These are phyloP conservation scores for Harmothoe impar DNA, from an alignment of 2,888 invertebrate genomes.

Conservation along the genomic window DNA sequence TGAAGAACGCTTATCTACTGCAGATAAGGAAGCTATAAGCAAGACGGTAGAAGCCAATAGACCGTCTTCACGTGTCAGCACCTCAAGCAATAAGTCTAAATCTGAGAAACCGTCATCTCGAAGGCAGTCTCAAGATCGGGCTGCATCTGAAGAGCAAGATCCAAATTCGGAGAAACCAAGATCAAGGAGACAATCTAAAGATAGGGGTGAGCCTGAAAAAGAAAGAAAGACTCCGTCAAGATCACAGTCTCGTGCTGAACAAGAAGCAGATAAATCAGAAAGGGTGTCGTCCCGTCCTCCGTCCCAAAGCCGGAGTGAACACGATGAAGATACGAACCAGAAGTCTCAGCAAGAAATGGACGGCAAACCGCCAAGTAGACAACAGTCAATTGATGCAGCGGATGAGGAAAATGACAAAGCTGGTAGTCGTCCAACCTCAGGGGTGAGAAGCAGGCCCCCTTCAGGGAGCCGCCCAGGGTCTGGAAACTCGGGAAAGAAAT, in stretches of 20 bases:
- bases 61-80: neutral
- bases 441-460: neutral
- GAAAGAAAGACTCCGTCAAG: neutral
- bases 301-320: neutral
- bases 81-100: neutral
- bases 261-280: neutral
- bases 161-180: neutral
- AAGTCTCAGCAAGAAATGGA: no score
- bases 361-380: no score
- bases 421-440: neutral
- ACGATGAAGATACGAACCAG: no score
- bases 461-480: conserved; percentile 47
- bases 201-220: no score
- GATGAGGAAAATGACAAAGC: neutral
- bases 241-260: neutral
- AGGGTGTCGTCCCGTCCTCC: neutral
- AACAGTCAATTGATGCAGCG: neutral
- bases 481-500: neutral
- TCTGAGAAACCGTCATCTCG: neutral
- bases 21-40: neutral
- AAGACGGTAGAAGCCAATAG: neutral
- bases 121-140: neutral
- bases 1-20: neutral
- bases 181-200: no score
- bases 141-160: neutral